Percentiles rank a stretch among this genome's conserved stretches.
Conservation (phyloP, 2,888 invertebrate genomes). For the Chirona hameri region DNA sequence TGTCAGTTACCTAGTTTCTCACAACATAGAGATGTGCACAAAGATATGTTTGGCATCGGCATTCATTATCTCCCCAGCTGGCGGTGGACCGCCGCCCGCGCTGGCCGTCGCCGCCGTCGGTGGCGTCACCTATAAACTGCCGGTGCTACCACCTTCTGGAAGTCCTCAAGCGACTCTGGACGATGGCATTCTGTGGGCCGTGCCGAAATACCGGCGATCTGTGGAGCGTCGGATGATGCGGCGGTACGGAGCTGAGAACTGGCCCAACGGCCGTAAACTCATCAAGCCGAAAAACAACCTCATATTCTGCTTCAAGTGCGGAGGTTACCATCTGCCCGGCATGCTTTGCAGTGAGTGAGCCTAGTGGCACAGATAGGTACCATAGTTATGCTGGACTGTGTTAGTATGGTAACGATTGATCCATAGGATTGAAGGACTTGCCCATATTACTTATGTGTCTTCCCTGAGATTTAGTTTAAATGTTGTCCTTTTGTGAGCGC, state of each 20-base stretch:
- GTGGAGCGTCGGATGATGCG: slow-evolving; percentile 69
- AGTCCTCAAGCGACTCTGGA: not conserved
- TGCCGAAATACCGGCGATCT: slow-evolving; percentile 72
- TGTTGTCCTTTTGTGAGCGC: too few species aligned
- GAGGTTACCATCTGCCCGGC: slow-evolving; percentile 73
- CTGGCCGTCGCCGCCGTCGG: not conserved
- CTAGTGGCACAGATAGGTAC: not conserved
- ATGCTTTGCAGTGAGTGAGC: slow-evolving; percentile 71
- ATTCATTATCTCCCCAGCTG: not conserved
- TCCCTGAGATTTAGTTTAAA: too few species aligned
- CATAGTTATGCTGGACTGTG: too few species aligned
- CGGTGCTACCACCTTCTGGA: not conserved
- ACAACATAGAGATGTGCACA: too few species aligned
- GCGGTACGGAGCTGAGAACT: slow-evolving; percentile 66
- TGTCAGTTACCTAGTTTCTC: too few species aligned
- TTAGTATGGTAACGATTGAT: not conserved
- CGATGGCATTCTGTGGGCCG: slow-evolving; percentile 75
- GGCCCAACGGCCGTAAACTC: slow-evolving; percentile 60
- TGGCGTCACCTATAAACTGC: not conserved
- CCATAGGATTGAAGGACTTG: too few species aligned
- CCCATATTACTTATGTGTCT: too few species aligned
- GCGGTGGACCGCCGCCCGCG: not conserved
- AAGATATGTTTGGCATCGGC: too few species aligned
- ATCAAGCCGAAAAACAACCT: slow-evolving; percentile 68
- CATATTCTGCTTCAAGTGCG: slow-evolving; percentile 73